Evolutionary conservation across 2,888 invertebrate species (phyloP).

Genomic region (Belgica antarctica): DNA sequence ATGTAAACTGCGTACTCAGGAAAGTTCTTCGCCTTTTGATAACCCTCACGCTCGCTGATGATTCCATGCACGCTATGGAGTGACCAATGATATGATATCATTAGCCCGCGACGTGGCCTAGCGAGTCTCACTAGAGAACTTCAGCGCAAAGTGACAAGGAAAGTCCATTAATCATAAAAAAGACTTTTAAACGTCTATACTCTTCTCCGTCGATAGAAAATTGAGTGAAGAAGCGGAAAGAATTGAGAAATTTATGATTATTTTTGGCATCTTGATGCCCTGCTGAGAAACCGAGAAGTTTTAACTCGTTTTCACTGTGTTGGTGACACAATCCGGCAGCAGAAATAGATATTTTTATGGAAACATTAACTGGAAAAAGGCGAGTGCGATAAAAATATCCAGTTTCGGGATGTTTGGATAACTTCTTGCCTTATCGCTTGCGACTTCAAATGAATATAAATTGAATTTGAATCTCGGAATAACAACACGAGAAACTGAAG

Average conservation of each 20-base stretch:
- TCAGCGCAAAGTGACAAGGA: constrained; percentile 10
- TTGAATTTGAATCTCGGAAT: constrained; percentile 22
- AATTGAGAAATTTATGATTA: constrained; percentile 13
- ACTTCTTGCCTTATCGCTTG: constrained; percentile 27
- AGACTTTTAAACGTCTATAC: neutral
- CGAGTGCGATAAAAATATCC: constrained; percentile 32
- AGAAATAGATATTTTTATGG: constrained; percentile 15
- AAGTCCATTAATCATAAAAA: constrained; percentile 37
- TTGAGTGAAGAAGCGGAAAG: neutral
- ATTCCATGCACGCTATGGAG: constrained; percentile 28
- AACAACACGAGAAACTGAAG: neutral
- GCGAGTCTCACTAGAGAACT: constrained; percentile 9
- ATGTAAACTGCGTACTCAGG: neutral
- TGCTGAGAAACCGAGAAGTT: neutral
- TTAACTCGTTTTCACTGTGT: neutral
- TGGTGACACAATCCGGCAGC: constrained; percentile 14
- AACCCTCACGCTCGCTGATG: constrained; percentile 28
- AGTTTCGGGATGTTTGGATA: constrained; percentile 33
- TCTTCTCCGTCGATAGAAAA: constrained; percentile 18
- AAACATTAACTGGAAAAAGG: constrained; percentile 27
- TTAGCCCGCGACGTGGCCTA: neutral
- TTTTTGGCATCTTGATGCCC: constrained; percentile 26
- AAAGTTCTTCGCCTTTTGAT: constrained; percentile 2
- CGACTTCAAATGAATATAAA: constrained; percentile 28
- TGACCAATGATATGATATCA: constrained; percentile 19